Evolutionary conservation across 2,888 invertebrate species (phyloP).

Genomic region (Drosophila mimica): DNA sequence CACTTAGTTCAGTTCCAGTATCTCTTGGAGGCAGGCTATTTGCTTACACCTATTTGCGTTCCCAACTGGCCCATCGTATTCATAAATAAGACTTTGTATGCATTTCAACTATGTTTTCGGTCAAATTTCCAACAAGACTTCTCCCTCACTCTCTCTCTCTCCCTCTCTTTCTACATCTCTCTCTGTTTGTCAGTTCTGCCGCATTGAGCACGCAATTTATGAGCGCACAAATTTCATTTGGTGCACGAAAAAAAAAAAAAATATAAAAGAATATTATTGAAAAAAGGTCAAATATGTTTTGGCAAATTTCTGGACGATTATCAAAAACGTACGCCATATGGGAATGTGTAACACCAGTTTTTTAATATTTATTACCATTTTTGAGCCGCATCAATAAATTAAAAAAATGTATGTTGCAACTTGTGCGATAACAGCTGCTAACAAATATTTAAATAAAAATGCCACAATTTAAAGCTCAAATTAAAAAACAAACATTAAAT

Average conservation of each 20-base stretch:
- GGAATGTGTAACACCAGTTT: constrained; percentile 43
- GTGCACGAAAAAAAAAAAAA: constrained; percentile 29
- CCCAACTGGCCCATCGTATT: constrained; percentile 18
- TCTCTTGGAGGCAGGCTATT: neutral
- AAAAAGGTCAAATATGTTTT: constrained; percentile 70
- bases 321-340: constrained; percentile 59
- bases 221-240: constrained; percentile 60
- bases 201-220: constrained; percentile 76
- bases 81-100: constrained; percentile 70
- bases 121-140: neutral
- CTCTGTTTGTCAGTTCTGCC: constrained; percentile 59
- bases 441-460: constrained; percentile 71
- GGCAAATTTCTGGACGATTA: constrained; percentile 76
- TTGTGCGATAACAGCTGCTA: constrained; percentile 69
- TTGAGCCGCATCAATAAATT: constrained; percentile 61
- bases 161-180: neutral
- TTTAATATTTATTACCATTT: constrained; percentile 30
- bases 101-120: constrained; percentile 25
- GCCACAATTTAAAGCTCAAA: constrained; percentile 43
- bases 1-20: neutral
- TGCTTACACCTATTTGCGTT: constrained; percentile 2
- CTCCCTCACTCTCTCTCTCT: neutral
- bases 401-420: constrained; percentile 65
- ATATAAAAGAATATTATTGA: constrained; percentile 21
- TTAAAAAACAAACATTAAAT: constrained; percentile 31